phyloP scores from a whole-genome alignment of 2,888 invertebrate genomes.

The Trachelus troglodyta region DNA sequence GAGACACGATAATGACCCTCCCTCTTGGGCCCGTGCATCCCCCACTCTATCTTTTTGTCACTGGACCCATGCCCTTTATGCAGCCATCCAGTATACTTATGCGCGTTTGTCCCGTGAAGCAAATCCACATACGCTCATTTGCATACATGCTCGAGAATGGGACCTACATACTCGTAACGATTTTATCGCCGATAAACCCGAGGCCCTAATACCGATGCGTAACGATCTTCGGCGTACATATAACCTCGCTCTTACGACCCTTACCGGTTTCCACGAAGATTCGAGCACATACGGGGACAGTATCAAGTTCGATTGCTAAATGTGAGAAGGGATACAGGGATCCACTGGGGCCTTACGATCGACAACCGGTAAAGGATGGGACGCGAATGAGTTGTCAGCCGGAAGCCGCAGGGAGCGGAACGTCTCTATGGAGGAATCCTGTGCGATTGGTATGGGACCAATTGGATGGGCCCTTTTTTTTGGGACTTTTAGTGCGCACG shows the following conservation, averaged over 20 bases:
- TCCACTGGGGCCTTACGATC: constrained; percentile 6
- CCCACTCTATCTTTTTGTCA: background rate
- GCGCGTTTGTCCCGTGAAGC: background rate
- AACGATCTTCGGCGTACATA: background rate
- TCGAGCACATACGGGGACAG: background rate
- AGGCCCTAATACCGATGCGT: background rate
- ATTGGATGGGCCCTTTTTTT: background rate
- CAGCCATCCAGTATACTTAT: background rate
- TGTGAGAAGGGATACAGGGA: constrained; percentile 14
- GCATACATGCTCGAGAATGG: background rate
- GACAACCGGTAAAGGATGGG: background rate
- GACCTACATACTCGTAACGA: background rate
- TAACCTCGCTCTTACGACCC: background rate
- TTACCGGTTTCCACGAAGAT: background rate
- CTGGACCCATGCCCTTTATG: background rate
- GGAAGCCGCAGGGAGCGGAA: background rate
- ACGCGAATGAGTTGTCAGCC: constrained; percentile 2
- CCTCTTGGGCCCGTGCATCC: background rate
- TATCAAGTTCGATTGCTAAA: background rate
- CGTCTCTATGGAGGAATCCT: background rate
- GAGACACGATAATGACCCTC: background rate
- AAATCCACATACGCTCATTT: background rate
- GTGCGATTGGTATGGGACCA: background rate
- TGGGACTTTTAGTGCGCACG: background rate
- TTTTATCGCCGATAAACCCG: background rate